These are phyloP conservation scores for Linepithema humile DNA, from an alignment of 1,140 invertebrate species.

Conservation along the genomic window DNA sequence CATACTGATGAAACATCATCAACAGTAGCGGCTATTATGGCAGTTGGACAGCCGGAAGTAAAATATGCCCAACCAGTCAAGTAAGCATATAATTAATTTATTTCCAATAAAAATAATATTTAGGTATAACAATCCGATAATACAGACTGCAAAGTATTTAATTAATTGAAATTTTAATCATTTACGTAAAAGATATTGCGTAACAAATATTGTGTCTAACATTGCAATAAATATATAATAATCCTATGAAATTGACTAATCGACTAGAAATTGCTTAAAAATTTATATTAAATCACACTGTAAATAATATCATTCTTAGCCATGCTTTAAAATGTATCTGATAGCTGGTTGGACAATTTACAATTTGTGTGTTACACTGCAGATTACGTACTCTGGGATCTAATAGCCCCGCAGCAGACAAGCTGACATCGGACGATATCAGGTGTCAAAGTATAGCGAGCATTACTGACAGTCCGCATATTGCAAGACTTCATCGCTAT, in stretches of 20 bases:
- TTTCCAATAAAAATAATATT: not conserved
- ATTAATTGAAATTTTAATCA: not conserved
- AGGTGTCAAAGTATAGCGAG: slow-evolving; percentile 28
- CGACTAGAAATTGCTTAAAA: too few relatives aligned
- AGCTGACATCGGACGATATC: not conserved
- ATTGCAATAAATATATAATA: not conserved
- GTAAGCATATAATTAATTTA: slow-evolving; percentile 73
- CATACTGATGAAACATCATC: slow-evolving; percentile 69
- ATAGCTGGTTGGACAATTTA: not conserved
- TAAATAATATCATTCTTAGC: not conserved
- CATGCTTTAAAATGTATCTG: not conserved
- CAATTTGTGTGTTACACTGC: not conserved
- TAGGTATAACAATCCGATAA: not conserved
- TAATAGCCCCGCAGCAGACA: not conserved
- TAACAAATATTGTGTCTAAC: not conserved
- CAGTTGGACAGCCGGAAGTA: slow-evolving; percentile 78
- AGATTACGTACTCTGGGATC: slow-evolving; percentile 56
- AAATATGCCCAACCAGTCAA: slow-evolving; percentile 82
- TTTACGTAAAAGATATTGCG: too few relatives aligned
- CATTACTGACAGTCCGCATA: slow-evolving; percentile 10
- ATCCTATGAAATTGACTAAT: too few relatives aligned
- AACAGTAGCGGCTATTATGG: slow-evolving; percentile 70
- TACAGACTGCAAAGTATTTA: not conserved
- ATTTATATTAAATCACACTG: too few relatives aligned
- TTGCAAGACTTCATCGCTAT: slow-evolving; percentile 36